Base-by-base conservation (phyloP, 2,888 invertebrate genomes). In the Yponomeuta cagnagella region DNA sequence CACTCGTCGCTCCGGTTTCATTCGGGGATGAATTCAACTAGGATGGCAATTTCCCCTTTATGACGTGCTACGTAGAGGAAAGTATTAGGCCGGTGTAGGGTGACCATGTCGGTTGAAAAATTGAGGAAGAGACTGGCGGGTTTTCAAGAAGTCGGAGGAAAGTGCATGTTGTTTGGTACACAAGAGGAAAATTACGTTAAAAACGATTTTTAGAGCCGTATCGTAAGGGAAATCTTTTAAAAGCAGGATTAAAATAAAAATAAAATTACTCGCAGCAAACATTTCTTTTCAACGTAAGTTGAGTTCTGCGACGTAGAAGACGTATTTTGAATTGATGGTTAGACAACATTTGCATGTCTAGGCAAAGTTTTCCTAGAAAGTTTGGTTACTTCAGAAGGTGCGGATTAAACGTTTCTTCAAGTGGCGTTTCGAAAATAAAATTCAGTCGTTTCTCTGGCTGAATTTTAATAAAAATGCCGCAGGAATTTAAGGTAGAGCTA, bases 41-140 rank as follows among this genome's bases (percentile, higher is more conserved):
- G 87, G 84, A 85, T 84, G 85, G 88, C 89, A 90, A 88, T 90
- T 89, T 86, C 81, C 85, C 80, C 84, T 89, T 90, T 90, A 90
- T 84, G 87, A 82, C 84, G 79, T 80, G 86, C 83, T 79, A 80
- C 79, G 81, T 81, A 82, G 80, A 82, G 81, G 66, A 78, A 77
- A 78, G 80, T 83, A 80, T 82, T 81, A 84, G 79, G 76, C 74
- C 74, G 76, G 77, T 12, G 30, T 77, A 80, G 74, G 74, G 83
- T 82, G 78, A 23, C 81, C 80, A 83, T 76, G 80, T 75, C 75
- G 8, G 2, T 31, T 30, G 4, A 64, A 23, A 64, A 6, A 58
- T 58, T 58, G 52, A 58, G 52, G 52, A 58, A 58, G 15, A 12
- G 1, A 58, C 52, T 58, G 52, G 52, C 52, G 12, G 15, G 12